Conservation (phyloP, 2,888 invertebrate species). For the Hermodice carunculata region DNA sequence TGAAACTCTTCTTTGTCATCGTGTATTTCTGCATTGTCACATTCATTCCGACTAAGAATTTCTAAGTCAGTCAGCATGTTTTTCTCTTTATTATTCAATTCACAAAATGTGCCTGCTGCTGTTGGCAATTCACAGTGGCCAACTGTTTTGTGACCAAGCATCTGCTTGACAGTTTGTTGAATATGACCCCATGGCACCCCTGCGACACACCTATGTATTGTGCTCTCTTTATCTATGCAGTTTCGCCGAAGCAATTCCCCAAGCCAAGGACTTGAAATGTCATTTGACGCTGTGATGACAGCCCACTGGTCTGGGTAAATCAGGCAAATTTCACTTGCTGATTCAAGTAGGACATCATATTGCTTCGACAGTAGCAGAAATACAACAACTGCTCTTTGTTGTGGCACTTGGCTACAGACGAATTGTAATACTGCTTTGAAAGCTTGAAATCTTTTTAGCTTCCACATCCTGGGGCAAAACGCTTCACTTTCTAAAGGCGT, state of each 20-base stretch:
- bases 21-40: slow-evolving; percentile 24
- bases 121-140: slow-evolving; percentile 37
- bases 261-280: slow-evolving; percentile 37
- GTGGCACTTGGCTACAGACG: slow-evolving; percentile 40
- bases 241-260: slow-evolving; percentile 36
- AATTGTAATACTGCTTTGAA: slow-evolving; percentile 48
- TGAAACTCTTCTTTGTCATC: background rate
- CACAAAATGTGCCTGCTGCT: slow-evolving; percentile 42
- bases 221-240: slow-evolving; percentile 32
- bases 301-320: slow-evolving; percentile 49
- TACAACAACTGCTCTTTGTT: slow-evolving; percentile 45
- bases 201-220: background rate
- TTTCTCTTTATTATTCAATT: slow-evolving; percentile 41
- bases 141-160: slow-evolving; percentile 14
- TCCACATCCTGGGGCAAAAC: slow-evolving; percentile 42
- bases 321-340: slow-evolving; percentile 44
- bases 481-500: slow-evolving; percentile 23
- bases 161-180: slow-evolving; percentile 25
- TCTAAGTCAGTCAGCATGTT: slow-evolving; percentile 45
- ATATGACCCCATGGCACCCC: slow-evolving; percentile 16
- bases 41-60: slow-evolving; percentile 40
- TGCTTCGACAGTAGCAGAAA: slow-evolving; percentile 47
- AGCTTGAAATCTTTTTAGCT: slow-evolving; percentile 40
- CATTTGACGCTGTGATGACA: slow-evolving; percentile 41
- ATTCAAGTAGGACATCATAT: slow-evolving; percentile 45